Base-by-base conservation (phyloP, 2,888 invertebrate species). In the Megastigmus dorsalis region DNA sequence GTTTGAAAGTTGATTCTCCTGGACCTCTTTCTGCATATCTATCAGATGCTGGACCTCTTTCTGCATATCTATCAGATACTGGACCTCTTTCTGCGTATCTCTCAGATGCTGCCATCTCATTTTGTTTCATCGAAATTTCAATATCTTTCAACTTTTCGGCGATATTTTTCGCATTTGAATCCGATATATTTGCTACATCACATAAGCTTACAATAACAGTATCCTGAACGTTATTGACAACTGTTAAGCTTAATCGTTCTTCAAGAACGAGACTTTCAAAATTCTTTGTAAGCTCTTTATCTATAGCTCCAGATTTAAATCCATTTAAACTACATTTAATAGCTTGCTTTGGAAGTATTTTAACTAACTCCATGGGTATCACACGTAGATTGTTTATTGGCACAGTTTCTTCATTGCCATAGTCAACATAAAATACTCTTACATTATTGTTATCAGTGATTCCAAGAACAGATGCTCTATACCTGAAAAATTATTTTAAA, bases 331-430 rank as follows among this genome's bases (percentile, higher is more conserved):
- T 93, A 85, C 95, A 95, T 83, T 92, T 92, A 80, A 95, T 90
- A 0, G 95, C 95, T 88, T 95, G 95, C 1, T 93, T 92, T 18
- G 92, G 91, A 71, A 95, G 88, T 77, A 86, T 87, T 2, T 89
- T 89, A 3, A 94, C 89, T 77, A 93, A 89, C 67, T 92, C 91
- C 3, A 91, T 90, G 3, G 92, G 91, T 26, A 95, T 93, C 23
- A 90, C 89, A 74, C 93, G 91, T 30, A 95, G 86, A 41, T 92
- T 88, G 10, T 90, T 88, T 0, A 90, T 85, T 6, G 90, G 87
- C 1, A 96, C 92, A n/a, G 91, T 91, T 84, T 97, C 97, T 82
- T 95, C 94, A 88, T 98, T 98, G 5, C 99, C 99, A 89, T 95
- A 99, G 89, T 99, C 99, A 15, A 99, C 93, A 89, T 97, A 99